Conservation (phyloP, 2,797 vertebrate genomes). For the Calcarius lapponicus region DNA sequence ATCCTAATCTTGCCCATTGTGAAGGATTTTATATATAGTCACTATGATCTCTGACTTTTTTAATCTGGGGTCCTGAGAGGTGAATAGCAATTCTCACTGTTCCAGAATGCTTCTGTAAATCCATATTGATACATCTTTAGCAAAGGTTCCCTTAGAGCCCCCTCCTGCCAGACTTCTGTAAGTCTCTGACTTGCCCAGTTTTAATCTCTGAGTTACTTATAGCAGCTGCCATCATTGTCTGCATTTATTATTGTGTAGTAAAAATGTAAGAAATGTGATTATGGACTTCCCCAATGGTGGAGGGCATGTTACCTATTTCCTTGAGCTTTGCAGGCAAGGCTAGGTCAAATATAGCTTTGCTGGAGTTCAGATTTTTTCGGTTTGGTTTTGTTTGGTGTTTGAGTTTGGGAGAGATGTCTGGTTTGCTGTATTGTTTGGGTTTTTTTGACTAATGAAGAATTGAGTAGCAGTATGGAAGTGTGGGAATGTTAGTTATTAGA, state of each 20-base stretch:
- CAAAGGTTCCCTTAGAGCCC: neutral
- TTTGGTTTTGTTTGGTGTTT: neutral
- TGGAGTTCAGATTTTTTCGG: neutral
- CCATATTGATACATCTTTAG: neutral
- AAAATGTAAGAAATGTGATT: neutral
- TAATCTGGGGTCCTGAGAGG: neutral
- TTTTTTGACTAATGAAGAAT: neutral
- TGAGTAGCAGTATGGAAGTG: neutral
- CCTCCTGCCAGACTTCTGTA: neutral
- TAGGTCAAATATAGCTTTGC: neutral
- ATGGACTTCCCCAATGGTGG: fast-evolving
- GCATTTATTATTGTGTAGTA: neutral
- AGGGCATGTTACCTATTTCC: neutral
- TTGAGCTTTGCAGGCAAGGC: neutral
- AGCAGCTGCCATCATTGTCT: neutral
- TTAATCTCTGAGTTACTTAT: neutral
- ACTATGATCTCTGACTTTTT: constrained; percentile 35
- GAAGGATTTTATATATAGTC: constrained; percentile 19
- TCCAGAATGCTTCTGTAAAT: constrained; percentile 13
- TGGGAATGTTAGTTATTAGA: too few relatives aligned
- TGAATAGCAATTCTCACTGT: neutral
- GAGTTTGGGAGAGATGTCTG: neutral
- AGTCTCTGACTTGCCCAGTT: neutral
- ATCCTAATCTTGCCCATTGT: constrained; percentile 24
- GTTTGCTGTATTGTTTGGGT: neutral